Conservation (phyloP, 2,113 vertebrate genomes). For the Struthidea cinerea region DNA sequence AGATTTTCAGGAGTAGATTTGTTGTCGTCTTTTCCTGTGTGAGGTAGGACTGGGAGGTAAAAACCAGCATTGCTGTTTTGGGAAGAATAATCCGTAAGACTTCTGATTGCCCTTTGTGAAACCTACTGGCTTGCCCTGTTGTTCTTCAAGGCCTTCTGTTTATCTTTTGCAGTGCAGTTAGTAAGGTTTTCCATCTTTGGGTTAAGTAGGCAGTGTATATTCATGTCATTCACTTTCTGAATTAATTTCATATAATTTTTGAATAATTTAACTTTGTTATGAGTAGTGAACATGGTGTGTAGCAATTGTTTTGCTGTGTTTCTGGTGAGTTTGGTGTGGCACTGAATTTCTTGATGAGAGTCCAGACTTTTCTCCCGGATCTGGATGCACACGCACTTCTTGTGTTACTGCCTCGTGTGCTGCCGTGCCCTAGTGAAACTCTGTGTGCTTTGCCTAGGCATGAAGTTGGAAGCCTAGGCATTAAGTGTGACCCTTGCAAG, state of each 20-base stretch:
- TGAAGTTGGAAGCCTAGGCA: not conserved
- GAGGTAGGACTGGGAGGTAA: not conserved
- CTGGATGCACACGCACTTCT: fast-evolving
- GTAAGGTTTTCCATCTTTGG: not conserved
- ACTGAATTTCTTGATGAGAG: not conserved
- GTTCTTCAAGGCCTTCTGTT: not conserved
- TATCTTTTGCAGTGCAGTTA: not conserved
- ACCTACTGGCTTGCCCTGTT: not conserved
- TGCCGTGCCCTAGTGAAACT: not conserved
- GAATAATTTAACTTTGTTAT: not conserved
- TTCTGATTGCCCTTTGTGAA: not conserved
- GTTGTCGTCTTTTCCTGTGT: fast-evolving
- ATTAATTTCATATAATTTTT: not conserved
- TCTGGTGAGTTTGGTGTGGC: not conserved
- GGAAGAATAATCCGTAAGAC: not conserved
- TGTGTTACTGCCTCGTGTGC: not conserved
- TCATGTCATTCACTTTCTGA: not conserved
- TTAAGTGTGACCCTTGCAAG: not conserved
- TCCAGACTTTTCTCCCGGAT: not conserved
- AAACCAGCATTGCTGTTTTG: not conserved
- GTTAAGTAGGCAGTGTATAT: not conserved
- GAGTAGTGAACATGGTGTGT: not conserved
- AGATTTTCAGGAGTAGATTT: not conserved
- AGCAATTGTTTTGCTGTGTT: not conserved
- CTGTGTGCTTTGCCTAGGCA: not conserved